Evolutionary conservation across 2,888 invertebrate species (phyloP).

Genomic region (Dioctria linearis): DNA sequence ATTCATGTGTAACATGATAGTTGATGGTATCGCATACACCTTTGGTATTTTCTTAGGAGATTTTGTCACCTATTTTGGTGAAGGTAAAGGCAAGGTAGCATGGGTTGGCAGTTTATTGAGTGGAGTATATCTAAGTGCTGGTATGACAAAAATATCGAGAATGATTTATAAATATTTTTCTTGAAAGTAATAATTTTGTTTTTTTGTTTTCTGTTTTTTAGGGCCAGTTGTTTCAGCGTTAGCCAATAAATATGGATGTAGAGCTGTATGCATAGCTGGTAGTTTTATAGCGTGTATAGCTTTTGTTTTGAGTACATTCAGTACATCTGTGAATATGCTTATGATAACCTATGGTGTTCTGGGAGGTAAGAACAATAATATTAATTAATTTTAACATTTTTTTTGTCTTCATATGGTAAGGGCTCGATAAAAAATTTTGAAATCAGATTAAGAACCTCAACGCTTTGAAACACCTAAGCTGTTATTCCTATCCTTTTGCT

Average conservation of each 20-base stretch:
- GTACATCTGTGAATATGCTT: constrained; percentile 88
- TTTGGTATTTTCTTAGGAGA: constrained; percentile 93
- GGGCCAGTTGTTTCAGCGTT: constrained; percentile 96
- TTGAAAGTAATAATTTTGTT: background rate
- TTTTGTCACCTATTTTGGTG: constrained; percentile 85
- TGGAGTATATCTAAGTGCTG: constrained; percentile 95
- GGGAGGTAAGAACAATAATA: constrained; percentile 79
- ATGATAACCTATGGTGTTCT: constrained; percentile 94
- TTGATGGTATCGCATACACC: constrained; percentile 98
- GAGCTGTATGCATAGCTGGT: constrained; percentile 93
- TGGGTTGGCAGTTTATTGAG: constrained; percentile 96
- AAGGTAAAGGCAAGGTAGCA: constrained; percentile 89
- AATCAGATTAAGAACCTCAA: too few species aligned
- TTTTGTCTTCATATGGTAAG: too few species aligned
- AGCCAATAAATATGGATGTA: constrained; percentile 96
- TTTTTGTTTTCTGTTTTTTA: constrained; percentile 64
- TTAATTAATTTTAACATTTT: background rate
- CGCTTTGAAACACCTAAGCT: too few species aligned
- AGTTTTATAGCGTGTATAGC: constrained; percentile 87
- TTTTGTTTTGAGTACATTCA: constrained; percentile 90
- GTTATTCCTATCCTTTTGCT: too few species aligned
- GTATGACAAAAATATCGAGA: constrained; percentile 68
- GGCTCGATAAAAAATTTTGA: too few species aligned
- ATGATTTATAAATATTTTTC: constrained; percentile 54
- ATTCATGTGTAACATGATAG: constrained; percentile 97